Evolutionary conservation across 1,140 invertebrate species (phyloP), one percentile per base, ranked within the genome.

Genomic region (Brachionus rubens): DNA sequence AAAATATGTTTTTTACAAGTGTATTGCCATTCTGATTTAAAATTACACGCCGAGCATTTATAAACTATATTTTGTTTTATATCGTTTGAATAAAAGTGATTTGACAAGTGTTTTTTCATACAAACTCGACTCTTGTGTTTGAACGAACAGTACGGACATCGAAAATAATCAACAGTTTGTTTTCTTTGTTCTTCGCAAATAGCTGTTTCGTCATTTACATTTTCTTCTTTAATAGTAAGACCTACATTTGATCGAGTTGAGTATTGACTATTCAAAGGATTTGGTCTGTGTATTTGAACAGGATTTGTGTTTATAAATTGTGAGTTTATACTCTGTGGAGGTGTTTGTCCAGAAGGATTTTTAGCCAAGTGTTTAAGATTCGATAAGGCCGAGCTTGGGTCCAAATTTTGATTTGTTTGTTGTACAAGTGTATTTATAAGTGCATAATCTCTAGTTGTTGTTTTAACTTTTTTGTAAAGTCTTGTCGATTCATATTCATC

Each of bases 1-100:
- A 72, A 41, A 5, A 72, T 72, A 36, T 72, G 68, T 12, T 72
- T 72, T 54, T 72, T 72, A 16, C 46, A 48, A n/a, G 68, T 54
- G 16, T 72, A 72, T 40, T 72, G 68, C 68, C 68, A 72, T 24
- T 72, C 46, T 16, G 43, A 50, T 41, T 50, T 72, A 41, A 72
- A 72, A 50, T 36, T 36, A 28, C 68, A 72, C 19, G 30, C 28
- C 10, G 24, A 36, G 14, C 68, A 72, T 50, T 72, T 72, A 30
- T 40, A 72, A 16, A 72, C 24, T 3, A 72, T 24, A 54, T 48
- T 72, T 54, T 54, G 68, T 30, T 33, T 72, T 2, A 59, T 59
- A 14, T 54, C 5, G 30, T 72, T 54, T 43, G 33, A 26, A 50
- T 9, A 72, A 50, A 40, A 72, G 19, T 72, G 68, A 19, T 48